Percentiles rank a stretch among this genome's conserved stretches.
These are phyloP conservation scores for Brachyptera risi DNA, from an alignment of 2,888 invertebrate genomes.

Conservation along the genomic window DNA sequence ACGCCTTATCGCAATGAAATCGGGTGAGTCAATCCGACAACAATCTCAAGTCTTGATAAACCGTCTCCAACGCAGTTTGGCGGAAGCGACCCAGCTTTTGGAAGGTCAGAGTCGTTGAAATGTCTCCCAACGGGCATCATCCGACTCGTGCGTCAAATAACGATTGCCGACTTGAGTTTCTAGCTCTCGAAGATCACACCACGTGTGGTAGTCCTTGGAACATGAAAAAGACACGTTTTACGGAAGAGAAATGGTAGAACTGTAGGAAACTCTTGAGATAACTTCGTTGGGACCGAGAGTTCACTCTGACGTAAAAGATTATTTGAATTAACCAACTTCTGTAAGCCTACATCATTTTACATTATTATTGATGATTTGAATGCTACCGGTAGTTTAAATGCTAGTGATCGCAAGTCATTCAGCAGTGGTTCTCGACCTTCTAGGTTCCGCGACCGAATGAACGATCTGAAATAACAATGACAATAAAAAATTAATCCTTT, in stretches of 20 bases:
- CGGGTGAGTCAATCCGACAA: not conserved
- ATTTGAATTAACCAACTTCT: too few species aligned
- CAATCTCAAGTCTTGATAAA: constrained; percentile 23
- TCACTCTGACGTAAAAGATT: not conserved
- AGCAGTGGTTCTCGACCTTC: too few species aligned
- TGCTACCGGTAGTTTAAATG: too few species aligned
- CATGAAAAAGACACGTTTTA: not conserved
- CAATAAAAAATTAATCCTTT: too few species aligned
- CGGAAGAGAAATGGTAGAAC: not conserved
- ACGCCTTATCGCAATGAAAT: not conserved
- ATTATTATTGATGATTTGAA: too few species aligned
- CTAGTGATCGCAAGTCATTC: too few species aligned
- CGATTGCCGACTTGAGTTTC: constrained; percentile 74
- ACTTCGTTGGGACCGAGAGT: not conserved
- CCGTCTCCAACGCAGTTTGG: constrained; percentile 25
- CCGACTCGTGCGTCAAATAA: constrained; percentile 88
- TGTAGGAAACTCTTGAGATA: not conserved
- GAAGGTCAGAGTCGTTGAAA: constrained; percentile 40
- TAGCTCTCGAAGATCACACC: constrained; percentile 87
- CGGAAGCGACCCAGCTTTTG: constrained; percentile 29
- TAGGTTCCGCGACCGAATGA: too few species aligned
- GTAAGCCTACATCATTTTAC: too few species aligned
- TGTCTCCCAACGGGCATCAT: constrained; percentile 84
- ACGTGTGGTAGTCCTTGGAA: constrained; percentile 79
- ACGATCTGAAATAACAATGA: too few species aligned